Evolutionary conservation across 1,140 invertebrate genomes (phyloP), one percentile per base, ranked within the genome.

Genomic region (Mercenaria mercenaria): DNA sequence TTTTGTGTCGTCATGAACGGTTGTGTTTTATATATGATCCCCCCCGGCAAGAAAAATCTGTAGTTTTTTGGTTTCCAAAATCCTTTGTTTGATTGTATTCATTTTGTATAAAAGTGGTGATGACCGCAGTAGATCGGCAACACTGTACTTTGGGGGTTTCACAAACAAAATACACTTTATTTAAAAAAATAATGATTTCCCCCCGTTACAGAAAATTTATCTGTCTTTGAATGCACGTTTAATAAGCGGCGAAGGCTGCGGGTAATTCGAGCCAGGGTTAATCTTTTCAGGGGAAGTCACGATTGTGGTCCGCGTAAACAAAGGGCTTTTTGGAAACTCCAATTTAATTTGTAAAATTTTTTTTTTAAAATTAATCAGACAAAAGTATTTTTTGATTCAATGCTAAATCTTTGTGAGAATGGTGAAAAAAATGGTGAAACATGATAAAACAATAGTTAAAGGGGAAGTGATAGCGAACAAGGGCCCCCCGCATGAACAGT

Each of bases 31-130:
- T 72, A 72, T 34, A 72, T 34, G n/a, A n/a, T n/a, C n/a, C n/a
- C n/a, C n/a, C n/a, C n/a, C n/a, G n/a, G n/a, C n/a, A n/a, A n/a
- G n/a, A n/a, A n/a, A n/a, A n/a, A n/a, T 72, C 67, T 72, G n/a
- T 18, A 37, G 67, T 72, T 23, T 72, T n/a, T 72, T 39, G 18
- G 34, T 72, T 72, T 64, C 59, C 15, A 29, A 64, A 64, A 29
- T n/a, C 67, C 67, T 37, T 72, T 72, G 67, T 72, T 72, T 72
- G 67, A 29, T 39, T 72, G 37, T 72, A 72, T 72, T 72, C 67
- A 23, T 20, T 41, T 72, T 39, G 34, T 39, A 72, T 72, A 72
- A 32, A 41, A 72, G 67, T 72, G 37, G 15, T 72, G 39, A n/a
- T n/a, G 11, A 34, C 34, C 6, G 61, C 29, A 32, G 10, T 67